Conservation (phyloP, 1,140 invertebrate species). For the Drosophila kikkawai region DNA sequence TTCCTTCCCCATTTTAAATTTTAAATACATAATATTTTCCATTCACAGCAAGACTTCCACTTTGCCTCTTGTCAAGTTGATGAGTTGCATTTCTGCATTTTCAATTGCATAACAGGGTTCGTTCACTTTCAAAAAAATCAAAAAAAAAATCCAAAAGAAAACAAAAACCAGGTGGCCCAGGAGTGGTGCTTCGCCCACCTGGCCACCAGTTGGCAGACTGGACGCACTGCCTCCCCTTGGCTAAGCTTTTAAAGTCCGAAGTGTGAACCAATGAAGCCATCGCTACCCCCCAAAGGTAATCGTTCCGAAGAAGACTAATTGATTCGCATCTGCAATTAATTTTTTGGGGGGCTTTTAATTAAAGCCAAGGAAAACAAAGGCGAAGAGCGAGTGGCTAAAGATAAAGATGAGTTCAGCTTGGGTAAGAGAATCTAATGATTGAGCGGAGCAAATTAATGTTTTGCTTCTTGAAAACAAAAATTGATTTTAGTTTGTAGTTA, state of each 20-base stretch:
- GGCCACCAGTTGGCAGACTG: constrained; percentile 38
- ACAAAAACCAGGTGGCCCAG: constrained; percentile 6
- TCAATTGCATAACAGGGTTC: constrained; percentile 48
- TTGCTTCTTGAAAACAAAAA: constrained; percentile 27
- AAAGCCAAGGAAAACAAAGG: constrained; percentile 52
- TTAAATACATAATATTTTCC: constrained; percentile 24
- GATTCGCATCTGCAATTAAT: constrained; percentile 46
- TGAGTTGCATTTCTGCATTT: constrained; percentile 45
- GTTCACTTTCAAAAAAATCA: constrained; percentile 62
- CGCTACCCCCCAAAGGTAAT: constrained; percentile 20
- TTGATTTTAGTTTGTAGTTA: constrained; percentile 17
- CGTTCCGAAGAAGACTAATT: constrained; percentile 36
- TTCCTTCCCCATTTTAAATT: constrained; percentile 40
- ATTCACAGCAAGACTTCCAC: constrained; percentile 40
- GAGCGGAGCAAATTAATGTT: constrained; percentile 47
- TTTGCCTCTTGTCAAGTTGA: constrained; percentile 31
- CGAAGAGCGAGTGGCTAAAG: constrained; percentile 28
- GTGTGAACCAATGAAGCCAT: constrained; percentile 8
- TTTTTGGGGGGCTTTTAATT: constrained; percentile 54
- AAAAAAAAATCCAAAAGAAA: constrained; percentile 7
- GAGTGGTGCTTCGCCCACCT: constrained; percentile 37
- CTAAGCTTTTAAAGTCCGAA: constrained; percentile 44
- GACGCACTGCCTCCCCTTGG: constrained; percentile 55
- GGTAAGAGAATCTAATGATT: constrained; percentile 63
- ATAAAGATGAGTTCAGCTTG: constrained; percentile 55